phyloP scores from a whole-genome alignment of 92 coral and sea anemone genomes.

The Epizoanthus fatuus region DNA sequence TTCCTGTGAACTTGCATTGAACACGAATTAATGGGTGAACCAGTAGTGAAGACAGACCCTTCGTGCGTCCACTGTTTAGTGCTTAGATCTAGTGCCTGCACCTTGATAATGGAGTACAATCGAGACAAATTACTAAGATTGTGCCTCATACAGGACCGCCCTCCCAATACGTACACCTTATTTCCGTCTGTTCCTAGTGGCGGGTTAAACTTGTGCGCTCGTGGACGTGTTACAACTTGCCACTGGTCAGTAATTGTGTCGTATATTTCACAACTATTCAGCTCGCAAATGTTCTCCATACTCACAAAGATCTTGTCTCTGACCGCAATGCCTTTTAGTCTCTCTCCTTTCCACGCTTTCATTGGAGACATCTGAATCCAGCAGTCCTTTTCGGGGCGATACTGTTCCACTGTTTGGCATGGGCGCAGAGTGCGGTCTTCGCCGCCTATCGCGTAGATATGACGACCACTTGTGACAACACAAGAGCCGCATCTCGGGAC shows the following conservation, averaged over 20 bases:
- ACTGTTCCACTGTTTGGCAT: conserved; percentile 16
- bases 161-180: conserved; percentile 32
- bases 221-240: conserved; percentile 16
- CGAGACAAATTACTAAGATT: conserved; percentile 30
- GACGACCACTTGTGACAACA: conserved; percentile 6
- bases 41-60: conserved; percentile 35
- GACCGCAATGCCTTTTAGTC: conserved; percentile 32
- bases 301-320: conserved; percentile 41
- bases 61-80: conserved; percentile 25
- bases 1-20: conserved; percentile 29
- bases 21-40: conserved; percentile 34
- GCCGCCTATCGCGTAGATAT: conserved; percentile 37
- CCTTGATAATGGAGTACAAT: conserved; percentile 36
- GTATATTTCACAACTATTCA: conserved; percentile 28
- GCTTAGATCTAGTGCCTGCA: conserved; percentile 31
- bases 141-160: conserved; percentile 32
- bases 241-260: conserved; percentile 19
- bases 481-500: conserved; percentile 21
- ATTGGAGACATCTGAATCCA: conserved; percentile 33
- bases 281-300: conserved; percentile 33
- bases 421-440: conserved; percentile 12
- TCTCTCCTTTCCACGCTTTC: conserved; percentile 16
- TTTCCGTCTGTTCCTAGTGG: conserved; percentile 32
- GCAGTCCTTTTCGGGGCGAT: conserved; percentile 1
- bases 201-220: conserved; percentile 42